phyloP scores from a whole-genome alignment of 2,113 vertebrate genomes.

The Oncorhynchus kisutch region DNA sequence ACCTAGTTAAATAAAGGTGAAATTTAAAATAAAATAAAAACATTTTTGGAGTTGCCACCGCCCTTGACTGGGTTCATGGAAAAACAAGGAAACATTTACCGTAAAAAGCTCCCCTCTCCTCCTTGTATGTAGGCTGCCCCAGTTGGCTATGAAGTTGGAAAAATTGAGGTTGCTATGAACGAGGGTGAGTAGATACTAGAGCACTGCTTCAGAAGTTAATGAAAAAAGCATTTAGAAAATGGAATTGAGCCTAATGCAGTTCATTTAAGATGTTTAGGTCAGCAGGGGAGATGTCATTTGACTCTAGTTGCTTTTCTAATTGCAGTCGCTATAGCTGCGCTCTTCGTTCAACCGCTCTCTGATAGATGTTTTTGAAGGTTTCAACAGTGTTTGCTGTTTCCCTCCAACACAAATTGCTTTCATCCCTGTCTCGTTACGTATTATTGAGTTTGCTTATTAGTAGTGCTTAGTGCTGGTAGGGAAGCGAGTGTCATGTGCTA shows the following conservation, averaged over 20 bases:
- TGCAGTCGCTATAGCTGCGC: too few relatives aligned
- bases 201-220: not conserved
- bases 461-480: not conserved
- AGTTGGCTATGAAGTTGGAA: constrained; percentile 43
- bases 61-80: constrained; percentile 9
- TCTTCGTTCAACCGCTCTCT: not conserved
- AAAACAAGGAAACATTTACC: constrained; percentile 5
- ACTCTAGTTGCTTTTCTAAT: not conserved
- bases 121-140: not conserved
- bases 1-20: too few relatives aligned
- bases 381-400: constrained; percentile 14
- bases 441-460: constrained; percentile 50
- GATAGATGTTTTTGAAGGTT: not conserved
- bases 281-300: not conserved
- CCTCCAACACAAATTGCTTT: constrained; percentile 27
- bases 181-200: not conserved
- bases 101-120: not conserved
- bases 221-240: not conserved
- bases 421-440: constrained; percentile 51
- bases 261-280: not conserved
- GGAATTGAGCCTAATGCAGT: not conserved
- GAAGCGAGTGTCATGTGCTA: constrained; percentile 23
- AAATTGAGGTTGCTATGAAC: constrained; percentile 39
- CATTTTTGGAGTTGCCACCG: not conserved
- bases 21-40: too few relatives aligned